A percentile compares a stretch with the other conserved stretches of the same genome.
phyloP scores from a whole-genome alignment of 2,113 vertebrate genomes.

The Macheiramphus alcinus region DNA sequence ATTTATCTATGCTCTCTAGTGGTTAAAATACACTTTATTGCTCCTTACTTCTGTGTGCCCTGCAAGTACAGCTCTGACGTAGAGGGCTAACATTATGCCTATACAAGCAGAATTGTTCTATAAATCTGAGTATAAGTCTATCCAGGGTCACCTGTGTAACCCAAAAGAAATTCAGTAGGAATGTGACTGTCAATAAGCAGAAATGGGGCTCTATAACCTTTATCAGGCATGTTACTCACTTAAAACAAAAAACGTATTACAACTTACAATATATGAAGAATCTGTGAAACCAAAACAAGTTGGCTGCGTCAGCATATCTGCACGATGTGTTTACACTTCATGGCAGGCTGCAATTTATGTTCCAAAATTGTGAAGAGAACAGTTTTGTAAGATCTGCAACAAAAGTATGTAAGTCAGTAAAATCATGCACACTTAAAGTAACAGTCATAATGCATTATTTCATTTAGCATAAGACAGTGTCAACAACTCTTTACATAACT shows the following conservation, averaged over 20 bases:
- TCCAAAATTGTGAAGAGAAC: neutral
- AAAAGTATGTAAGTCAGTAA: neutral
- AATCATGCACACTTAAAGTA: neutral
- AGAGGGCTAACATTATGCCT: neutral
- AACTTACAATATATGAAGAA: neutral
- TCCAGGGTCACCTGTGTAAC: neutral
- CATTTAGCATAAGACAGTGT: neutral
- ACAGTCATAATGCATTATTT: neutral
- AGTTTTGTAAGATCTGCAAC: neutral
- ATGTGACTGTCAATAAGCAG: neutral
- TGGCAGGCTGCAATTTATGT: neutral
- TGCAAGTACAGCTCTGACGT: neutral
- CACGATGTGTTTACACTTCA: neutral
- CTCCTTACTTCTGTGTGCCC: neutral
- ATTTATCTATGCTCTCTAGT: neutral
- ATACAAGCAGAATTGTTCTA: neutral
- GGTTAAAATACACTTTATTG: neutral
- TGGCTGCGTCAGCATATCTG: neutral
- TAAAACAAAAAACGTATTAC: neutral
- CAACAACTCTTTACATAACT: neutral
- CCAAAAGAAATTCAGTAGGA: neutral
- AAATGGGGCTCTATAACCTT: neutral
- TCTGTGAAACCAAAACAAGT: neutral
- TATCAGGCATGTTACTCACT: neutral
- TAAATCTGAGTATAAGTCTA: neutral